Conservation (phyloP, 2,888 invertebrate species). For the Chaetogeoica ovagalla region DNA sequence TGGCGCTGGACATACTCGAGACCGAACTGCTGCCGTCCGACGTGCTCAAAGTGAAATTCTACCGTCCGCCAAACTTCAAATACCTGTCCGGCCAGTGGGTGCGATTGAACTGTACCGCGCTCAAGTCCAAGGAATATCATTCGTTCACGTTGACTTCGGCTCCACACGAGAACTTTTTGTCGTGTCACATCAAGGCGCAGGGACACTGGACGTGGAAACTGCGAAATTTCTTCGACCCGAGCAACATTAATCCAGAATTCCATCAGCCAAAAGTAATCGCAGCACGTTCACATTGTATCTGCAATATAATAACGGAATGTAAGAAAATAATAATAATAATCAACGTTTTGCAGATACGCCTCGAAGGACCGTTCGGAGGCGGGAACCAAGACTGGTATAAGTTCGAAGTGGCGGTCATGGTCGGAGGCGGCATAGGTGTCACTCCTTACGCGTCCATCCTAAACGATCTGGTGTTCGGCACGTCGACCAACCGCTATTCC, state of each 20-base stretch:
- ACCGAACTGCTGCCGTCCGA: slow-evolving; percentile 92
- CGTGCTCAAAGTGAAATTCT: slow-evolving; percentile 92
- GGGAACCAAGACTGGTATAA: slow-evolving; percentile 99
- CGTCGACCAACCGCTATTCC: slow-evolving; percentile 92
- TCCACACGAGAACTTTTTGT: slow-evolving; percentile 91
- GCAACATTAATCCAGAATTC: slow-evolving; percentile 83
- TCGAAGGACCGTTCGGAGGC: slow-evolving; percentile 95
- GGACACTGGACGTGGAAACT: slow-evolving; percentile 98
- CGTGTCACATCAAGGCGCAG: slow-evolving; percentile 89
- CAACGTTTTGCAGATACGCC: slow-evolving; percentile 62
- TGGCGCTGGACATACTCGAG: slow-evolving; percentile 89
- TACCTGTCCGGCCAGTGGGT: slow-evolving; percentile 95
- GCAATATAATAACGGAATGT: too few relatives aligned
- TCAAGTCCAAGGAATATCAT: slow-evolving; percentile 87
- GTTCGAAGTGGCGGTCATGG: slow-evolving; percentile 96
- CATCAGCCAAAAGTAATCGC: slow-evolving; percentile 69
- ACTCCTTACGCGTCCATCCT: slow-evolving; percentile 97
- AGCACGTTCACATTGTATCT: too few relatives aligned
- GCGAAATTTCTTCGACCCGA: slow-evolving; percentile 90
- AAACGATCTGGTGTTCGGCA: slow-evolving; percentile 93
- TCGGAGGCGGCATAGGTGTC: slow-evolving; percentile 95
- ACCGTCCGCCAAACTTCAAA: slow-evolving; percentile 91
- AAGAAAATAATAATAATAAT: too few relatives aligned
- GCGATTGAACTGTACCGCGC: slow-evolving; percentile 85
- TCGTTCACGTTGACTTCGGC: slow-evolving; percentile 95